A percentile compares a stretch with the other conserved stretches of the same genome.
phyloP scores from a whole-genome alignment of 1,140 invertebrate genomes.

The Trachymyrmex septentrionalis region DNA sequence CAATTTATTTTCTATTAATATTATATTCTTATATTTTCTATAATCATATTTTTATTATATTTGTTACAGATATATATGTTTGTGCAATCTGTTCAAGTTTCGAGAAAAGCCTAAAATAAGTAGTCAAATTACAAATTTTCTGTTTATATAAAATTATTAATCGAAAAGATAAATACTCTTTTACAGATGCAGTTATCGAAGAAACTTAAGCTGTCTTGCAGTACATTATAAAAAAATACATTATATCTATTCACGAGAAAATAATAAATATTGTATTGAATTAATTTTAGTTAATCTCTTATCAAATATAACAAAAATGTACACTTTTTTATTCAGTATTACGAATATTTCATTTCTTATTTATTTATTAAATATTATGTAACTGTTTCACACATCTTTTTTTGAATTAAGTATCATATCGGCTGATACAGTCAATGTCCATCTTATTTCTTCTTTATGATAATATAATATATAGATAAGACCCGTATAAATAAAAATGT shows the following conservation, averaged over 20 bases:
- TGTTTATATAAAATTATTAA: background rate
- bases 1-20: background rate
- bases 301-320: constrained; percentile 2
- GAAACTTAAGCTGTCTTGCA: background rate
- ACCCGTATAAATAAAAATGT: background rate
- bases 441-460: constrained; percentile 4
- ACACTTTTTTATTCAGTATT: background rate
- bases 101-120: background rate
- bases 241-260: background rate
- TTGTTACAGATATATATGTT: background rate
- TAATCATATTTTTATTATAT: constrained; percentile 26
- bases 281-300: background rate
- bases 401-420: background rate
- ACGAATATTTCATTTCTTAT: background rate
- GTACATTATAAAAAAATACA: background rate
- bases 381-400: background rate
- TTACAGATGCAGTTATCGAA: constrained; percentile 13
- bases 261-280: background rate
- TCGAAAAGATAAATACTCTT: constrained; percentile 9
- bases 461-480: background rate
- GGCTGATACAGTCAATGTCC: background rate
- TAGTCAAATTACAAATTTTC: background rate
- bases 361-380: background rate
- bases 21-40: constrained; percentile 5
- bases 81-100: background rate